These are phyloP conservation scores for Drosophila insularis DNA, from an alignment of 1,140 invertebrate species.

Conservation along the genomic window DNA sequence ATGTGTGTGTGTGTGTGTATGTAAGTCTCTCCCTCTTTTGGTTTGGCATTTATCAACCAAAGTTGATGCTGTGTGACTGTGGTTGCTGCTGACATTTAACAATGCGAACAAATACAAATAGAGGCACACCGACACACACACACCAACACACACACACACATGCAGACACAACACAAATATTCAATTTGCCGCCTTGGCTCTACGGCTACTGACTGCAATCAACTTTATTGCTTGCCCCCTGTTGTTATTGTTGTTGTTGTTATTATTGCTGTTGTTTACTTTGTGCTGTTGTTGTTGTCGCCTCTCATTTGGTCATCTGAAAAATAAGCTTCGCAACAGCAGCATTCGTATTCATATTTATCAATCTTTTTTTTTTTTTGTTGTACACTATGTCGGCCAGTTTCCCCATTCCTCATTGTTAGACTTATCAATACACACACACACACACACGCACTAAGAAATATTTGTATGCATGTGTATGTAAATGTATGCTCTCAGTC, in stretches of 20 bases:
- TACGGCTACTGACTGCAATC: slow-evolving; percentile 56
- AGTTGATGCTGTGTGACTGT: slow-evolving; percentile 14
- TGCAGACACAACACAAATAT: slow-evolving; percentile 44
- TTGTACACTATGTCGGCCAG: slow-evolving; percentile 19
- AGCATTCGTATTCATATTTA: slow-evolving; percentile 46
- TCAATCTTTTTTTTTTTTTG: slow-evolving; percentile 65
- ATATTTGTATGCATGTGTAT: too few species aligned
- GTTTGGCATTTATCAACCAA: slow-evolving; percentile 24
- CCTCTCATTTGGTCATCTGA: slow-evolving; percentile 59
- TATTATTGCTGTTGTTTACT: slow-evolving; percentile 46
- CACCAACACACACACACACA: slow-evolving; percentile 7
- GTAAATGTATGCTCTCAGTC: slow-evolving; percentile 7
- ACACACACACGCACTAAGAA: not conserved
- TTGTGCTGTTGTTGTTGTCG: slow-evolving; percentile 27
- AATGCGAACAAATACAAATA: slow-evolving; percentile 71
- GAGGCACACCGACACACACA: slow-evolving; percentile 20
- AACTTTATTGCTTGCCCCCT: slow-evolving; percentile 61
- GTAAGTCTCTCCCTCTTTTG: not conserved
- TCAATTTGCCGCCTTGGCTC: slow-evolving; percentile 52
- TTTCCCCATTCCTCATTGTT: slow-evolving; percentile 34
- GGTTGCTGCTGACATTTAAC: slow-evolving; percentile 61
- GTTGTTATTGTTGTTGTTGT: slow-evolving; percentile 33
- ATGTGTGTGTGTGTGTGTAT: not conserved
- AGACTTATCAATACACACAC: slow-evolving; percentile 31
- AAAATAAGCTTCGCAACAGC: slow-evolving; percentile 49